Percentiles rank a stretch among this genome's conserved stretches.
Evolutionary conservation across 2,113 vertebrate genomes (phyloP).

Genomic region (Poeciliopsis prolifica): DNA sequence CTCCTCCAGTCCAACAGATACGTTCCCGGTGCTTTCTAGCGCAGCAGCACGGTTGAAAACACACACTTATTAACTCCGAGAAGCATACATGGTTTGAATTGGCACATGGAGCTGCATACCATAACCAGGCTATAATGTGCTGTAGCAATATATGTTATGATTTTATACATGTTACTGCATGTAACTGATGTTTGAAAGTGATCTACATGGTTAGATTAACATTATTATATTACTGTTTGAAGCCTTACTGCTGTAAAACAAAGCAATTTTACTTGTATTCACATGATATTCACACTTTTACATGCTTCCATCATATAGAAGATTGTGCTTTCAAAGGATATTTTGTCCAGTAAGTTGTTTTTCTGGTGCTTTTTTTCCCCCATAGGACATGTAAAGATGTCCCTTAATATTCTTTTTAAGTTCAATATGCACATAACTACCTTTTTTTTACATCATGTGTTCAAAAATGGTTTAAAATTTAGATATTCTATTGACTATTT

Average conservation of each 20-base stretch:
- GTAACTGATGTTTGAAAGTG: constrained; percentile 52
- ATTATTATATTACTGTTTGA: constrained; percentile 31
- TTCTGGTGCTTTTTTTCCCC: neutral
- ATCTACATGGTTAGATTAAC: constrained; percentile 50
- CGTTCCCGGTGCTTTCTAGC: constrained; percentile 72
- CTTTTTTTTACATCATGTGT: neutral
- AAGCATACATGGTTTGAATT: constrained; percentile 51
- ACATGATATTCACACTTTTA: constrained; percentile 28
- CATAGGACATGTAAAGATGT: neutral
- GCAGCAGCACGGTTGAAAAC: constrained; percentile 32
- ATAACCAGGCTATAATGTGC: constrained; percentile 55
- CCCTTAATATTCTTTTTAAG: neutral
- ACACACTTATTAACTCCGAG: constrained; percentile 20
- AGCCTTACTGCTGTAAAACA: constrained; percentile 54
- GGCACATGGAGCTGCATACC: constrained; percentile 65
- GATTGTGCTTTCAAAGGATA: neutral
- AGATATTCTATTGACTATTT: neutral
- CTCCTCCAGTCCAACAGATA: constrained; percentile 74
- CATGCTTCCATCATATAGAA: constrained; percentile 8
- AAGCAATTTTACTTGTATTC: constrained; percentile 33
- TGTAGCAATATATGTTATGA: constrained; percentile 48
- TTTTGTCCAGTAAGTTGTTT: constrained; percentile 14
- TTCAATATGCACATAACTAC: neutral
- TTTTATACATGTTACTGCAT: constrained; percentile 58
- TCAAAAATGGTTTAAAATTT: neutral